Evolutionary conservation across 2,888 invertebrate genomes (phyloP).

Genomic region (Cetonia aurata): DNA sequence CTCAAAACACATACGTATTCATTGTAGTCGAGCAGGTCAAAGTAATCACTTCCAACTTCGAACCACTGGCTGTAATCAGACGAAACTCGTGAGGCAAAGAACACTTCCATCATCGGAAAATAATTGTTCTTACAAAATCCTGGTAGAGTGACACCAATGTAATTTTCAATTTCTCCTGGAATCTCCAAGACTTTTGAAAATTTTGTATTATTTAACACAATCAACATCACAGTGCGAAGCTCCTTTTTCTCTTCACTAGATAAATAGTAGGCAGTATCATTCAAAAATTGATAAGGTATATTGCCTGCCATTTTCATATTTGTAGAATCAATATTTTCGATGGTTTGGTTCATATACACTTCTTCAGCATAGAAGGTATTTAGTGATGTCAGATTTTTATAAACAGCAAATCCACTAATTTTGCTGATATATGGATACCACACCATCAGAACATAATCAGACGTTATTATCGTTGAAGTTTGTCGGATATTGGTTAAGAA

Average conservation of each 20-base stretch:
- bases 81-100: neutral
- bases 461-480: neutral
- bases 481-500: neutral
- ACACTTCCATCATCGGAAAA: neutral
- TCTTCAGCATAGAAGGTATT: neutral
- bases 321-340: neutral
- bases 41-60: conserved; percentile 1
- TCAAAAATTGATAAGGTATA: neutral
- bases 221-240: neutral
- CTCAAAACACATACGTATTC: neutral
- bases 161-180: neutral
- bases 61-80: neutral
- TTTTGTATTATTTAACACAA: neutral
- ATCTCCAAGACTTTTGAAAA: neutral
- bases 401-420: neutral
- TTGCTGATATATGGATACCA: conserved; percentile 8
- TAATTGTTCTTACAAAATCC: conserved; percentile 18
- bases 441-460: neutral
- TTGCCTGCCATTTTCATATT: neutral
- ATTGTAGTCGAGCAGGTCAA: neutral
- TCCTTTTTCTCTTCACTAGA: neutral
- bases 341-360: neutral
- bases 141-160: conserved; percentile 9
- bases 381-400: neutral
- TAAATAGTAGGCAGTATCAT: neutral